Evolutionary conservation across 2,113 vertebrate species (phyloP), one percentile per base, ranked within the genome.

Genomic region (Heptranchias perlo): DNA sequence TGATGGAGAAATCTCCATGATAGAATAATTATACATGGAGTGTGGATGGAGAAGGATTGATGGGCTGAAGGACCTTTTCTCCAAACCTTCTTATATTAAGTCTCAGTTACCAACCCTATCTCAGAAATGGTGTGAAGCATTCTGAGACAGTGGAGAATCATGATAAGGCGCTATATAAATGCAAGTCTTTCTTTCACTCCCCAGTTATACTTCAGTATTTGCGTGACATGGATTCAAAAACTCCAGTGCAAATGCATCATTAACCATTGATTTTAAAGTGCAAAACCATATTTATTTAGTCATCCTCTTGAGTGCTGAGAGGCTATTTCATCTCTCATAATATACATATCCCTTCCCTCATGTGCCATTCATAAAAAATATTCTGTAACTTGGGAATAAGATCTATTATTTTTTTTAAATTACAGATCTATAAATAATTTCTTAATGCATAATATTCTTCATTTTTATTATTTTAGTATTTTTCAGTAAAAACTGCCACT

Each of bases 241-340:
- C n/a, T 7, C 14, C 4, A 21, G n/a, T 21, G 52, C n/a, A 39
- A 93, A 93, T 62, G 14, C 58, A 93, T 16, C 16, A n/a, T 58
- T 28, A 18, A 91, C 61, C 61, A 35, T 8, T 14, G 28, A 61
- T 58, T 4, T n/a, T 61, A 62, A n/a, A 39, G 14, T 62, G 58
- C 89, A 58, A 91, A 91, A 18, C 52, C 28, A 62, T 93, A 61
- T 93, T 93, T 93, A 62, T n/a, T 62, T 82, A 82, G 39, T 93
- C 61, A 62, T 39, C 58, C 18, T 62, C 58, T 39, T 62, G 14
- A 39, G 58, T 21, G 89, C 35, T 10, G 89, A n/a, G 35, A 62
- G 18, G 11, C 13, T 61, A 0, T 44, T 21, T 62, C 58, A 62
- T 39, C 35, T 18, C 54, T 23, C 35, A 23, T 31, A 35, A n/a